Evolutionary conservation across 2,113 vertebrate species (phyloP).

Genomic region (Balaenoptera acutorostrata): DNA sequence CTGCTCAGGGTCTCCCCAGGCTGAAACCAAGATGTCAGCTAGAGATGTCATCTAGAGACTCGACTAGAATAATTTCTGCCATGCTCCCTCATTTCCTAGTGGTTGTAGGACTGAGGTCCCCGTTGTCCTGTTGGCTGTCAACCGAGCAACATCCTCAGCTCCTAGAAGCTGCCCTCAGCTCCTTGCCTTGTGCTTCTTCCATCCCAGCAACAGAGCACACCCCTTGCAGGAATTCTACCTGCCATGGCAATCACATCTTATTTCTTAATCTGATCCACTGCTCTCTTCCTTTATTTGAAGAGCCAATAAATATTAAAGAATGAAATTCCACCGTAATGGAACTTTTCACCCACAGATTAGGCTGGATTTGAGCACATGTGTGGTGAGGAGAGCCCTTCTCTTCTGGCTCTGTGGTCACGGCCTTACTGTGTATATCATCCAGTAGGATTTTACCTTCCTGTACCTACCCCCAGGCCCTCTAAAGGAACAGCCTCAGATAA

Average conservation of each 20-base stretch:
- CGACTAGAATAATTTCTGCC: not conserved
- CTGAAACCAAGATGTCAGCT: not conserved
- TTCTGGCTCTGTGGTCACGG: not conserved
- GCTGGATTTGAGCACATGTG: not conserved
- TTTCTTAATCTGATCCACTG: not conserved
- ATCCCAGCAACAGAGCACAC: not conserved
- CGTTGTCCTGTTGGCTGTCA: not conserved
- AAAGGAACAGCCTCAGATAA: not conserved
- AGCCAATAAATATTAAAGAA: not conserved
- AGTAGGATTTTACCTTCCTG: not conserved
- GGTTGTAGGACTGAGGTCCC: not conserved
- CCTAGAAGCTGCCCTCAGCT: not conserved
- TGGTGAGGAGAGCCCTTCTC: not conserved
- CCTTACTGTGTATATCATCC: fast-evolving
- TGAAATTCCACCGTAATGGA: not conserved
- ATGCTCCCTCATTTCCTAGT: not conserved
- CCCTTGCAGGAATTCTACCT: not conserved
- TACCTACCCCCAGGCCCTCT: not conserved
- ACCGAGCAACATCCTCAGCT: not conserved
- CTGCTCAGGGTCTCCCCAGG: not conserved
- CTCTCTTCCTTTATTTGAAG: conserved; percentile 1
- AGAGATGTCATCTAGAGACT: not conserved
- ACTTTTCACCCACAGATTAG: not conserved
- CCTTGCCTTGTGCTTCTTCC: not conserved
- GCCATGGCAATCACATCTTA: not conserved